A percentile compares a stretch with the other conserved stretches of the same genome.
Conservation (phyloP, 2,888 invertebrate species). For the Bellardia bayeri region DNA sequence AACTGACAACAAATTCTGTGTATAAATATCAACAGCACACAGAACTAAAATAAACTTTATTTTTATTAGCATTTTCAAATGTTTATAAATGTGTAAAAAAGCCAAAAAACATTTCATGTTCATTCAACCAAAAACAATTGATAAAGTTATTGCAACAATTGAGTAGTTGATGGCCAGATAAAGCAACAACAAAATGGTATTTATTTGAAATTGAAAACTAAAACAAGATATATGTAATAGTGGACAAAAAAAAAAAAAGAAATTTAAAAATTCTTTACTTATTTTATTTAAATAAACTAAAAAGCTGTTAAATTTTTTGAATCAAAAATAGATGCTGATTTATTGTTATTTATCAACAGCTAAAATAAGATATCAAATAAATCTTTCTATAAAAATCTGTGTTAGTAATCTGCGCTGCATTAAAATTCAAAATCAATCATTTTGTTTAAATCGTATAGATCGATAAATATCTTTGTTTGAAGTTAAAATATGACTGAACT, state of each 20-base stretch:
- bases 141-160: constrained; percentile 24
- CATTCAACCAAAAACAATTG: constrained; percentile 22
- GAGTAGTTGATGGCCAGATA: constrained; percentile 5
- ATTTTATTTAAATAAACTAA: neutral
- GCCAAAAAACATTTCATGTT: neutral
- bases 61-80: neutral
- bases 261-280: neutral
- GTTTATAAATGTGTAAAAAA: constrained; percentile 1
- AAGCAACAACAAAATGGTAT: neutral
- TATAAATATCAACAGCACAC: neutral
- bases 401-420: no score
- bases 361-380: no score
- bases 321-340: no score
- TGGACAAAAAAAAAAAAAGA: neutral
- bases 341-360: no score
- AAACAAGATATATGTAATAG: neutral
- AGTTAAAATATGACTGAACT: no score
- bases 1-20: constrained; percentile 19
- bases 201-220: constrained; percentile 1
- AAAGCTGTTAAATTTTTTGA: no score
- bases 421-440: no score
- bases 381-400: no score
- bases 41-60: neutral
- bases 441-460: no score
- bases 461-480: no score